A percentile compares a stretch with the other conserved stretches of the same genome.
Conservation (phyloP, 1,140 invertebrate species). For the Tribolium castaneum region DNA sequence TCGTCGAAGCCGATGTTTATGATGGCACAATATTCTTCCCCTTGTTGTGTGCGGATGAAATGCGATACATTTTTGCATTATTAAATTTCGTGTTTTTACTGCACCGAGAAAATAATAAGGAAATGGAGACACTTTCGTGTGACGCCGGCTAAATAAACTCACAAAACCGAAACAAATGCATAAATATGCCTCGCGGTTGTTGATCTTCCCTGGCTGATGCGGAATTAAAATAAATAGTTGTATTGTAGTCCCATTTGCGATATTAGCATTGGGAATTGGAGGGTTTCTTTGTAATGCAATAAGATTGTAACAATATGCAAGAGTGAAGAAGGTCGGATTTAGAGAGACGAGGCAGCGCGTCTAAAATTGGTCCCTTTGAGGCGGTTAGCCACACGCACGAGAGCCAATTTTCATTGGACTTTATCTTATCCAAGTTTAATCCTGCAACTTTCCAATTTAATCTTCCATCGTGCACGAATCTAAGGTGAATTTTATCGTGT, state of each 20-base stretch:
- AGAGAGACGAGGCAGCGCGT: background rate
- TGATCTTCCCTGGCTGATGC: background rate
- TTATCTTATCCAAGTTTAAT: constrained; percentile 36
- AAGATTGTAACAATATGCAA: background rate
- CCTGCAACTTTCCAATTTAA: constrained; percentile 36
- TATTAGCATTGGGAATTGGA: constrained; percentile 2
- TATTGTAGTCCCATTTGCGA: background rate
- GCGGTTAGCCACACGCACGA: constrained; percentile 18
- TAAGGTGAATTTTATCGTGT: constrained; percentile 40
- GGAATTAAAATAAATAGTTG: background rate
- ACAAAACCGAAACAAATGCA: background rate
- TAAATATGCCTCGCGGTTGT: background rate
- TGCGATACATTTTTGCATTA: constrained; percentile 34
- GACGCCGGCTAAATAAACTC: background rate
- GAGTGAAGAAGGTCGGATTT: background rate
- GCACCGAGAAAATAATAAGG: constrained; percentile 16
- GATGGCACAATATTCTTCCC: constrained; percentile 11
- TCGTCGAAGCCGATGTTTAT: constrained; percentile 24
- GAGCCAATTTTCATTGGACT: constrained; percentile 29
- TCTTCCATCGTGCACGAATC: constrained; percentile 18
- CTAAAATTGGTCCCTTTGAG: constrained; percentile 27
- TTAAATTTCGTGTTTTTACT: constrained; percentile 28
- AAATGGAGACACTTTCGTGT: constrained; percentile 12
- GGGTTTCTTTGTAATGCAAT: constrained; percentile 8
- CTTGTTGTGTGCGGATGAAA: constrained; percentile 18